These are phyloP conservation scores for Polyploca ridens DNA, from an alignment of 2,888 invertebrate genomes.

Conservation along the genomic window DNA sequence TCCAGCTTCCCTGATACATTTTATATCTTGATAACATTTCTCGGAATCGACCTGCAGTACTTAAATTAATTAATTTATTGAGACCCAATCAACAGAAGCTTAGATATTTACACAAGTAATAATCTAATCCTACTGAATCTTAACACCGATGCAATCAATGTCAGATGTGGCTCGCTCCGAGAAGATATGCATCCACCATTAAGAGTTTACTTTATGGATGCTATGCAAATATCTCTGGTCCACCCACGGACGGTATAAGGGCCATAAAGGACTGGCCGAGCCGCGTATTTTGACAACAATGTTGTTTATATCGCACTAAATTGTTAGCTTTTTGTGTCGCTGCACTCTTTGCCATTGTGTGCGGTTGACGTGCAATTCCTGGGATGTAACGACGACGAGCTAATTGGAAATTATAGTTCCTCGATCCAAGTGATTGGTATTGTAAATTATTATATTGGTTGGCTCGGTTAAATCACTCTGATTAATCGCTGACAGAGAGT, in stretches of 20 bases:
- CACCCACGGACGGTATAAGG: slow-evolving; percentile 40
- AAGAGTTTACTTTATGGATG: slow-evolving; percentile 47
- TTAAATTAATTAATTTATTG: slow-evolving; percentile 32
- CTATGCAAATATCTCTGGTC: slow-evolving; percentile 47
- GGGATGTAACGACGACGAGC: slow-evolving; percentile 48
- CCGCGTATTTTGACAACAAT: slow-evolving; percentile 53
- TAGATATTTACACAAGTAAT: slow-evolving; percentile 39
- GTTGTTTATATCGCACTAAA: slow-evolving; percentile 54
- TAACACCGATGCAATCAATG: slow-evolving; percentile 43
- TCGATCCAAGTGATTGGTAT: slow-evolving; percentile 57
- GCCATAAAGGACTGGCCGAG: slow-evolving; percentile 36
- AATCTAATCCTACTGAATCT: slow-evolving; percentile 40
- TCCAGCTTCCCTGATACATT: slow-evolving; percentile 34
- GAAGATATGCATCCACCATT: slow-evolving; percentile 46
- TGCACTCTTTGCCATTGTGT: slow-evolving; percentile 45
- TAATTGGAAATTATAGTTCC: slow-evolving; percentile 77
- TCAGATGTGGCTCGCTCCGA: slow-evolving; percentile 29
- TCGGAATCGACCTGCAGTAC: slow-evolving; percentile 24
- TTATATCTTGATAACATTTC: slow-evolving; percentile 44
- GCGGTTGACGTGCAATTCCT: slow-evolving; percentile 38
- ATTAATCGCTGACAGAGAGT: slow-evolving; percentile 60
- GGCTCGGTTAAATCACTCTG: slow-evolving; percentile 67
- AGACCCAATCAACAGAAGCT: slow-evolving; percentile 28
- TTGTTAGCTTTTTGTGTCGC: slow-evolving; percentile 57
- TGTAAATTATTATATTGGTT: slow-evolving; percentile 62